Base-by-base conservation (phyloP, 1,140 invertebrate genomes). In the Plodia interpunctella region DNA sequence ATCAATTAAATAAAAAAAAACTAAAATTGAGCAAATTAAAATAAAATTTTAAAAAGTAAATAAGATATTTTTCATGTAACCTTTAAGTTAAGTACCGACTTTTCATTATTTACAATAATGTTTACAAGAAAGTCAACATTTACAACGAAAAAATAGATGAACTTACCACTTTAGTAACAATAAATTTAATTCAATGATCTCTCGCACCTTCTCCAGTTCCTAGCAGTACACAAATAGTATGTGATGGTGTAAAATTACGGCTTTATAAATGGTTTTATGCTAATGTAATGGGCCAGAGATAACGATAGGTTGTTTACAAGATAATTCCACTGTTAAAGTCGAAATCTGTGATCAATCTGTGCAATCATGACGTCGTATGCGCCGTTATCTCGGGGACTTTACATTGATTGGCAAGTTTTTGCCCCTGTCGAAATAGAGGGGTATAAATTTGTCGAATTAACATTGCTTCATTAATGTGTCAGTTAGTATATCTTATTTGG, bases 261-360 rank as follows among this genome's bases (percentile, higher is more conserved):
- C 8, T 38, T 44, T 19, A 44, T 44, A 44, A 44, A n/a, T 44
- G 21, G n/a, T 44, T 44, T 44, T 55, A 55, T 38, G 54, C 20
- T 44, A 44, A 44, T 44, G 17, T 38, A 21, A 50, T n/a, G n/a
- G n/a, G n/a, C 15, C 5, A 17, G 0, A 28, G 56, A 57, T 57
- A 57, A 57, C 44, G n/a, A n/a, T n/a, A n/a, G 49, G n/a, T 32
- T 57, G n/a, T 57, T 57, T 18, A 49, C 21, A 32, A 30, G 49
- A 50, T 57, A 30, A 57, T 51, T 57, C 20, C n/a, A 49, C 49
- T 21, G 20, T 28, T 21, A 30, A 51, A 49, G n/a, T 25, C 21
- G 21, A 25, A 25, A 35, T 35, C 13, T 35, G 32, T 9, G 32
- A 35, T 35, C 32, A 35, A 35, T 35, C 32, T 35, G 9, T 9